Evolutionary conservation across 2,888 invertebrate genomes (phyloP), one percentile per base, ranked within the genome.

Genomic region (Periphyllus acericola): DNA sequence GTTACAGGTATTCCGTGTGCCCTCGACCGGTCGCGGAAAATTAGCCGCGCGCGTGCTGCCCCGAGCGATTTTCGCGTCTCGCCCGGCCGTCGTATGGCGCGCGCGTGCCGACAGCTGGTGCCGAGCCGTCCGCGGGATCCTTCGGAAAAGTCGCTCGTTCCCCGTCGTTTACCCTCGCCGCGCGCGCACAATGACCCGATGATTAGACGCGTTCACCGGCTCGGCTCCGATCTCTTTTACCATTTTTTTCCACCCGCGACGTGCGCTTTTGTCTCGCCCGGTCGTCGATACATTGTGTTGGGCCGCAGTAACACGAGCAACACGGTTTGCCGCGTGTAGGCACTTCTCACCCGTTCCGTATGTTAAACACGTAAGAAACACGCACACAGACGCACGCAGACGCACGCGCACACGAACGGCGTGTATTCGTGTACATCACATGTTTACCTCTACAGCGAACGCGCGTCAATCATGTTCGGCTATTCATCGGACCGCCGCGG

Each of bases 111-210:
- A 21, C 3, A 3, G 3, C 60, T 4, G 25, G 4, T 60, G 60
- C 60, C 60, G 5, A 52, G 17, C 52, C 52, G 5, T 2, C 52
- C 14, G 52, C 29, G 14, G 68, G 21, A 71, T 71, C 32, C 14
- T 17, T 71, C 46, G 8, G 55, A 78, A 34, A 55, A 72, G 55
- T 72, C 52, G 34, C n/a, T 72, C 34, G 52, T 46, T 9, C 46
- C 14, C 46, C 9, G 46, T 14, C 17, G 72, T 83, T 83, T 72
- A n/a, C 55, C 34, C 14, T 46, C 25, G 60, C n/a, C 52, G 34
- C 34, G 19, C 34, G n/a, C 34, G 5, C 55, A 83, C 72, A 83
- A 83, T 83, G 29, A 55, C 83, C n/a, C 52, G 83, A 72, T 83
- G 36, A 83, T 83, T 83, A 34, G 72, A 71, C 72, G 46, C 29